Conservation (phyloP, 2,888 invertebrate species). For the Polia nebulosa region DNA sequence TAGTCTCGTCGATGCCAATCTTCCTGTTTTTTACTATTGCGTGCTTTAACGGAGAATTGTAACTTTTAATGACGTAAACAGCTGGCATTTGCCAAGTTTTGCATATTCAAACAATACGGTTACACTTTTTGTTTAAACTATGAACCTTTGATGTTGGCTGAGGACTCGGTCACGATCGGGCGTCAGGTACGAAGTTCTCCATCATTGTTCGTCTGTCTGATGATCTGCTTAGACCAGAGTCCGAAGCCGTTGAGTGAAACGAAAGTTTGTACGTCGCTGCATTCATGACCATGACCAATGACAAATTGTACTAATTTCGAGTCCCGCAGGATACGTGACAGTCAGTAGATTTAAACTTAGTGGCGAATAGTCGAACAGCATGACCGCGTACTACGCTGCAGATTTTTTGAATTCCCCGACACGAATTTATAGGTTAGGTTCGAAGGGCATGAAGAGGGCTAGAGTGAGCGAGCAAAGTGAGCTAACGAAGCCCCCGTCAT, state of each 20-base stretch:
- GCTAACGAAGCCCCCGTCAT: no score
- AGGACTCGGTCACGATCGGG: neutral
- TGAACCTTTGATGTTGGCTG: neutral
- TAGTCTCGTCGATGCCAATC: no score
- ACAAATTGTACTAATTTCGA: neutral
- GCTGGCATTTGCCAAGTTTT: slow-evolving; percentile 1
- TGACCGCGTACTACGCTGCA: no score
- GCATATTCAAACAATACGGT: neutral
- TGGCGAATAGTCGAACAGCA: no score
- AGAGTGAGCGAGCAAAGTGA: no score
- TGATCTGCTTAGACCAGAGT: no score
- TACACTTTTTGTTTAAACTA: neutral
- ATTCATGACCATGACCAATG: neutral
- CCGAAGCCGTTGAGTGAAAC: neutral
- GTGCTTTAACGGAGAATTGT: no score
- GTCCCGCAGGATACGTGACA: neutral
- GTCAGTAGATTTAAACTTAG: neutral
- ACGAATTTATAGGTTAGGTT: no score
- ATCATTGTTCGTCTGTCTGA: neutral
- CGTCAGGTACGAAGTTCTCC: neutral
- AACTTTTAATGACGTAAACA: neutral
- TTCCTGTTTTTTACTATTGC: no score
- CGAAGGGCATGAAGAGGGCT: no score
- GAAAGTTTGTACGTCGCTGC: neutral
- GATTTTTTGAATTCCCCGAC: no score